Conservation (phyloP, 2,113 vertebrate species). For the Sinocyclocheilus maitianheensis region DNA sequence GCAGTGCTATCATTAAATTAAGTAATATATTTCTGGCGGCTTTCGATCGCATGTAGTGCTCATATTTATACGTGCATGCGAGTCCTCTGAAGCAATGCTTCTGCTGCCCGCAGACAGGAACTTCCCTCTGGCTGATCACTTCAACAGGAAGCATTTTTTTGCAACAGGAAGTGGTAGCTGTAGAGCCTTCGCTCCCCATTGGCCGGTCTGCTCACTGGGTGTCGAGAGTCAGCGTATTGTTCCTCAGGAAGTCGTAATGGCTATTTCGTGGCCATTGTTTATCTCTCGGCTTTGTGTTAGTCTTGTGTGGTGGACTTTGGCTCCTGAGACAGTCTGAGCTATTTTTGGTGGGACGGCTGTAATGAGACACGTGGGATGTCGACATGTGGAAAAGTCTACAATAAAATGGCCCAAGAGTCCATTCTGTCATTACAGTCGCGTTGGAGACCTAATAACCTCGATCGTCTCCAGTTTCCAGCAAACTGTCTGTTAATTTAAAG, state of each 20-base stretch:
- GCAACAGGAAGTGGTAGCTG: conserved; percentile 69
- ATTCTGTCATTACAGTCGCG: conserved; percentile 45
- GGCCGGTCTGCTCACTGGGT: conserved; percentile 54
- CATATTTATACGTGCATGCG: not conserved
- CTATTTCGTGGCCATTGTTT: conserved; percentile 69
- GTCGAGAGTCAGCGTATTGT: conserved; percentile 65
- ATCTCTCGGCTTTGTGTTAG: conserved; percentile 57
- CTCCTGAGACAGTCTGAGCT: conserved; percentile 41
- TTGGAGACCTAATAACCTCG: not conserved
- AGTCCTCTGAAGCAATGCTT: not conserved
- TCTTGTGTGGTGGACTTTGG: not conserved
- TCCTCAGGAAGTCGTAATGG: conserved; percentile 70
- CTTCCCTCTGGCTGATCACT: conserved; percentile 64
- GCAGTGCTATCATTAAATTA: too few species aligned
- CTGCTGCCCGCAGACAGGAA: conserved; percentile 65
- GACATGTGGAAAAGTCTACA: conserved; percentile 58
- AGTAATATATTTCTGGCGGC: not conserved
- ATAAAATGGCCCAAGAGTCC: conserved; percentile 8
- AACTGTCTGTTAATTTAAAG: not conserved
- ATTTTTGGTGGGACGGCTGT: conserved; percentile 59
- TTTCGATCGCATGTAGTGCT: not conserved
- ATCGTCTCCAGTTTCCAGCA: not conserved
- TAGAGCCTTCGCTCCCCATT: conserved; percentile 54
- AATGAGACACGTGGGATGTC: conserved; percentile 25
- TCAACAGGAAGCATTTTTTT: conserved; percentile 68